These are phyloP conservation scores for Drosophila neoperkinsi DNA, from an alignment of 2,888 invertebrate genomes.

Conservation along the genomic window DNA sequence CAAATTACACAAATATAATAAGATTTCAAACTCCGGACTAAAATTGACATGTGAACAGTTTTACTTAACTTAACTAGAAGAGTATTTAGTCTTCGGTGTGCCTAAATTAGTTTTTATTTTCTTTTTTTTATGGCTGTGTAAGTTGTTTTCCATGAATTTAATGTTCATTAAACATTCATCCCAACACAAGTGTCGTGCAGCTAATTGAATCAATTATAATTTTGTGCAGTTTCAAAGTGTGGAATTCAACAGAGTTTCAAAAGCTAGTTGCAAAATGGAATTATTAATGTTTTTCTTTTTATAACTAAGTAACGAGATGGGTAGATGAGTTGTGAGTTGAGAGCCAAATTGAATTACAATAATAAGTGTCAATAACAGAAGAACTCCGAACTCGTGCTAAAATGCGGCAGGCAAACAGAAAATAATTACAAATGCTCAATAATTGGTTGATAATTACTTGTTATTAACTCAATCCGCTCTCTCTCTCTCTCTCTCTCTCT, in stretches of 20 bases:
- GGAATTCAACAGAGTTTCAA: neutral
- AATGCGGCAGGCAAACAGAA: slow-evolving; percentile 12
- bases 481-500: too few species aligned
- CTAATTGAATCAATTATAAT: neutral
- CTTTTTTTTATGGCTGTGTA: neutral
- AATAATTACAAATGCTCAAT: slow-evolving; percentile 29
- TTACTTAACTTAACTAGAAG: neutral
- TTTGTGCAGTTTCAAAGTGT: neutral
- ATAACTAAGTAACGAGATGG: slow-evolving; percentile 10
- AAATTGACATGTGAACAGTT: too few species aligned
- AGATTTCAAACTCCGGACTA: neutral
- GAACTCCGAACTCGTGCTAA: slow-evolving; percentile 14
- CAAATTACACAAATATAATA: neutral
- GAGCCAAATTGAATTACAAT: slow-evolving; percentile 3
- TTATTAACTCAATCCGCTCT: slow-evolving; percentile 24
- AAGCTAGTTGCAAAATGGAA: neutral
- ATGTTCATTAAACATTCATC: slow-evolving; percentile 42
- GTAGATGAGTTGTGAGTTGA: slow-evolving; percentile 11
- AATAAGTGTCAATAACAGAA: slow-evolving; percentile 20
- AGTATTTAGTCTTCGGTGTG: neutral
- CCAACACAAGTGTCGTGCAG: neutral
- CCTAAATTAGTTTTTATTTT: too few species aligned
- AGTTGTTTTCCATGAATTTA: slow-evolving; percentile 18
- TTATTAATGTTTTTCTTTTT: neutral
- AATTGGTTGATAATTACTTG: slow-evolving; percentile 53